Evolutionary conservation across 2,888 invertebrate species (phyloP), one percentile per base, ranked within the genome.

Genomic region (Venustoraphidia nigricollis): DNA sequence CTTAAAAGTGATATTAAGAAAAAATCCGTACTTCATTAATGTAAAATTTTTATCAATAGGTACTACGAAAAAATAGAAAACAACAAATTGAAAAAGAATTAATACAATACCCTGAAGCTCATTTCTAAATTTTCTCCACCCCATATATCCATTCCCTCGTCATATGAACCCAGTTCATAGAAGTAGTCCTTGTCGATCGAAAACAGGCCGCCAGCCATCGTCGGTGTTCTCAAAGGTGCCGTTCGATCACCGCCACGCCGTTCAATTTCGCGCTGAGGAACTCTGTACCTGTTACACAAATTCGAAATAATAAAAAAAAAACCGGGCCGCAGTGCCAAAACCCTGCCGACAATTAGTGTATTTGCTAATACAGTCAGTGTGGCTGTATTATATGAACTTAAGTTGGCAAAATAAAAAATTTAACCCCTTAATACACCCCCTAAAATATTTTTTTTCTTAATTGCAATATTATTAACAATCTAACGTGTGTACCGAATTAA

Each of bases 91-190:
- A 27, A 38, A 41, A 44, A 46, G 41, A 40, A 36, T 47, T 40
- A 36, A 51, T 44, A 52, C 60, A 76, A 73, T 75, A 92, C 92
- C 79, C 92, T 76, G 69, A 93, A 90, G 61, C 91, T 91, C 86
- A 94, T 90, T 70, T 94, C 93, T 43, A 94, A 75, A 68, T 93
- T 93, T 69, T 94, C 93, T 45, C 89, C 92, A 46, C 97, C 98
- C 97, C 97, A 98, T 60, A 98, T 96, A 68, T 97, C 94, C 97
- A 98, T 97, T 58, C 97, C 97, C 69, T 94, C 85, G 67, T 98
- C 98, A 66, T 98, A 98, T 47, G 95, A 86, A 47, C 98, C 98
- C 53, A 98, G 77, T 71, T 95, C 89, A 70, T 95, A 93, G 75
- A 98, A 98, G 69, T 94, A 98, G 27, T 94, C 89, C 62, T 84